A percentile compares a stretch with the other conserved stretches of the same genome.
These are phyloP conservation scores for Calephelis perditalis DNA, from an alignment of 2,888 invertebrate genomes.

Conservation along the genomic window DNA sequence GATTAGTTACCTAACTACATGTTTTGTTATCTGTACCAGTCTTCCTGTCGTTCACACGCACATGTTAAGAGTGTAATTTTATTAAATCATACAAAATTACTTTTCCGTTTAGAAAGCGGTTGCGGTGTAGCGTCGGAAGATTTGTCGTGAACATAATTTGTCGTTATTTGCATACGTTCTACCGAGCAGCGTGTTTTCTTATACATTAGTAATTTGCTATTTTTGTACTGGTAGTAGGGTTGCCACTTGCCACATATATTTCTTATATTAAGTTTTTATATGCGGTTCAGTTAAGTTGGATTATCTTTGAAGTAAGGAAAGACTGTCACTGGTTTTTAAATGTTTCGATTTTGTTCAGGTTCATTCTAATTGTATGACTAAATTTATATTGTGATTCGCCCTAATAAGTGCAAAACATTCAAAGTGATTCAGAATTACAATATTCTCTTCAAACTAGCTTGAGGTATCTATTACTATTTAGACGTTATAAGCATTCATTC, in stretches of 20 bases:
- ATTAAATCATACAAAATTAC: constrained; percentile 13
- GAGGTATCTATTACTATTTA: neutral
- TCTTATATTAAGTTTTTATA: no score
- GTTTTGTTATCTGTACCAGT: constrained; percentile 2
- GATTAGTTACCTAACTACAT: constrained; percentile 11
- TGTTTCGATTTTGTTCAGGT: no score
- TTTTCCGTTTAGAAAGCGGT: constrained; percentile 13
- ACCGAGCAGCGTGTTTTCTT: neutral
- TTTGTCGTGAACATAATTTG: constrained; percentile 10
- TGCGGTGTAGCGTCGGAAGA: neutral
- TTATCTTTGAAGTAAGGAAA: no score
- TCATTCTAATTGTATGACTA: neutral
- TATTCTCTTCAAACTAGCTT: neutral
- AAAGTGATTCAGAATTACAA: constrained; percentile 3
- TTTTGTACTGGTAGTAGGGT: constrained; percentile 1
- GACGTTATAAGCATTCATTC: constrained; percentile 3
- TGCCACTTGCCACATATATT: neutral
- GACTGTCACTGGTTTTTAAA: no score
- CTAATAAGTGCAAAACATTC: neutral
- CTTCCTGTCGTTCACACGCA: constrained; percentile 11
- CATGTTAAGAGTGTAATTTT: constrained; percentile 9
- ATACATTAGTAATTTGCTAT: constrained; percentile 7
- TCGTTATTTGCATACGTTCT: constrained; percentile 11
- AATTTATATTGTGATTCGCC: neutral
- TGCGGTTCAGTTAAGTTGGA: no score